Percentiles rank a stretch among this genome's conserved stretches.
These are phyloP conservation scores for Daptonema setosum DNA, from an alignment of 2,888 invertebrate species.

Conservation along the genomic window DNA sequence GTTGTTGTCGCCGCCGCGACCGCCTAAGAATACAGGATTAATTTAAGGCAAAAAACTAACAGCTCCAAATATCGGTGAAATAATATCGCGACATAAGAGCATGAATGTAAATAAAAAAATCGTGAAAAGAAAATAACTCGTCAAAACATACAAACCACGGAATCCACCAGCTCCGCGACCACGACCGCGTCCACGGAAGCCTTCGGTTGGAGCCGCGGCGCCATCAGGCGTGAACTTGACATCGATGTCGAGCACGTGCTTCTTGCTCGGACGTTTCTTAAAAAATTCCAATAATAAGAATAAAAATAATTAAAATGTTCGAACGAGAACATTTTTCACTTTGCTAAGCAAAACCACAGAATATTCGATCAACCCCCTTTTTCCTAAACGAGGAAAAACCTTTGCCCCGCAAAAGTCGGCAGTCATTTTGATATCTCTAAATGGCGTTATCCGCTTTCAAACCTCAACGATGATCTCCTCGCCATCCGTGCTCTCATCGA, in stretches of 20 bases:
- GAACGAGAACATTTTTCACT: not conserved
- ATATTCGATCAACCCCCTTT: not conserved
- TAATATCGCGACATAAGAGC: not conserved
- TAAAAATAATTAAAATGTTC: not conserved
- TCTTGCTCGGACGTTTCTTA: not conserved
- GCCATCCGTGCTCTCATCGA: slow-evolving; percentile 4
- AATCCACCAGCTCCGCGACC: not conserved
- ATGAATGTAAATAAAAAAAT: not conserved
- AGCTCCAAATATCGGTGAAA: not conserved
- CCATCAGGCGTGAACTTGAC: not conserved
- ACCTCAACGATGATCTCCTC: slow-evolving; percentile 7
- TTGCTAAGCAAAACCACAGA: not conserved
- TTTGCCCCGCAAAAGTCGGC: not conserved
- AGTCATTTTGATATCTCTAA: not conserved
- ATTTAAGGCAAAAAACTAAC: too few relatives aligned
- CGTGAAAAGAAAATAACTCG: not conserved
- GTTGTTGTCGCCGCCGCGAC: not conserved
- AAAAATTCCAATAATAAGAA: not conserved
- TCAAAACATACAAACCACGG: slow-evolving; percentile 7
- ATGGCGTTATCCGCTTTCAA: not conserved
- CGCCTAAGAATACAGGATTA: not conserved
- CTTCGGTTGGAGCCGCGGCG: not conserved
- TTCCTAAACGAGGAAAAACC: not conserved
- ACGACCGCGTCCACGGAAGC: not conserved
- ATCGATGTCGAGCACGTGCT: not conserved